Percentiles rank a stretch among this genome's conserved stretches.
phyloP scores from a whole-genome alignment of 2,888 invertebrate species.

The Meloe dianella region DNA sequence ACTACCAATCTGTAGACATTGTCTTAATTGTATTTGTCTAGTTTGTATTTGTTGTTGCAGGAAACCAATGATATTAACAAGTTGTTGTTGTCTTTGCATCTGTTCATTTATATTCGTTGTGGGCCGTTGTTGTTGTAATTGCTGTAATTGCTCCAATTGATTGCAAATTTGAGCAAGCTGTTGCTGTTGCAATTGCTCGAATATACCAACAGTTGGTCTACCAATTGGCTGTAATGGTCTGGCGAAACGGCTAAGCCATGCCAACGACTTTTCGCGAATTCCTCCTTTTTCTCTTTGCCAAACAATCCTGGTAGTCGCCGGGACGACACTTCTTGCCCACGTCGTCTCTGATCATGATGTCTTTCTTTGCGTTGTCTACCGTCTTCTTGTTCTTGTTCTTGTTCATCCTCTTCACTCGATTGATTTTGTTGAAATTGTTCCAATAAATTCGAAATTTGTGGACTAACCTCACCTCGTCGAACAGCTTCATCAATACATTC shows the following conservation, averaged over 20 bases:
- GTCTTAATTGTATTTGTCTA: not conserved
- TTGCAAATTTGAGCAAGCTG: not conserved
- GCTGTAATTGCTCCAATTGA: not conserved
- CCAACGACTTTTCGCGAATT: not conserved
- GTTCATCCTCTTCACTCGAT: not conserved
- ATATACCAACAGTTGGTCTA: too few relatives aligned
- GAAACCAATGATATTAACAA: not conserved
- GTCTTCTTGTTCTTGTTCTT: not conserved
- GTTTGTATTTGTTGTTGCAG: not conserved
- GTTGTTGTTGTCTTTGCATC: not conserved
- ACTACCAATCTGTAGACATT: not conserved
- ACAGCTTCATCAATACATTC: slow-evolving; percentile 34
- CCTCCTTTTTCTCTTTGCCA: not conserved
- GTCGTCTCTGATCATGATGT: too few relatives aligned
- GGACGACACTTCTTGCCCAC: too few relatives aligned
- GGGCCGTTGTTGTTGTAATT: not conserved
- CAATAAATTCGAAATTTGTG: slow-evolving; percentile 30
- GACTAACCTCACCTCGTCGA: slow-evolving; percentile 34
- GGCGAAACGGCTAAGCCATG: too few relatives aligned
- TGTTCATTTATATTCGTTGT: not conserved
- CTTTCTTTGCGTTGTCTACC: not conserved
- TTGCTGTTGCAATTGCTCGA: not conserved
- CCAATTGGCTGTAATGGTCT: too few relatives aligned
- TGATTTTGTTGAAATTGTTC: slow-evolving; percentile 6
- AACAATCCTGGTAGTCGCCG: too few relatives aligned